Evolutionary conservation across 2,888 invertebrate genomes (phyloP).

Genomic region (Pyralis farinalis): DNA sequence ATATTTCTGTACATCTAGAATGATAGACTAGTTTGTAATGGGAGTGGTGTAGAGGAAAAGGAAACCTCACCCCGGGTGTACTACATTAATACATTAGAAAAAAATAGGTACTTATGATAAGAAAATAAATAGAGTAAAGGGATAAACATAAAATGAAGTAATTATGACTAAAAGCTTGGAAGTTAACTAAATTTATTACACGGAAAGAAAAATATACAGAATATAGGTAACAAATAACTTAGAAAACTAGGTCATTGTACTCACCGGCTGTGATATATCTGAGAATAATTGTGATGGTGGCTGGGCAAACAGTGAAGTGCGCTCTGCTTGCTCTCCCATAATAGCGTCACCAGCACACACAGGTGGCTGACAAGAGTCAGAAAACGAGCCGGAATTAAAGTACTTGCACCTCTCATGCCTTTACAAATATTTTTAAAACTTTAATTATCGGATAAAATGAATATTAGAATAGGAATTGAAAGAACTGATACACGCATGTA

Average conservation of each 20-base stretch:
- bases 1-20: too few relatives aligned
- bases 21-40: too few relatives aligned
- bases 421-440: conserved; percentile 10
- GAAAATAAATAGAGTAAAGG: too few relatives aligned
- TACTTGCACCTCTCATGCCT: conserved; percentile 71
- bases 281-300: conserved; percentile 67
- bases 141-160: too few relatives aligned
- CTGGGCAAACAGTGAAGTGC: conserved; percentile 76
- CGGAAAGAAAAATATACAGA: background rate
- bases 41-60: too few relatives aligned
- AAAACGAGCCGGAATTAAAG: conserved; percentile 85
- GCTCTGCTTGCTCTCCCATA: conserved; percentile 84
- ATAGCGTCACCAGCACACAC: conserved; percentile 83
- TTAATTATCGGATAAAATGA: too few relatives aligned
- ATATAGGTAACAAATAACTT: background rate
- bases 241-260: conserved; percentile 26
- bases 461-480: too few relatives aligned
- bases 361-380: conserved; percentile 86
- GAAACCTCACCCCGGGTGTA: too few relatives aligned
- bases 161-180: background rate
- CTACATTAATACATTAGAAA: too few relatives aligned
- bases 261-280: conserved; percentile 82
- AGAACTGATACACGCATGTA: too few relatives aligned
- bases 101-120: too few relatives aligned
- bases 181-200: background rate